Conservation (phyloP, 2,888 invertebrate genomes). For the Catocala sponsa region DNA sequence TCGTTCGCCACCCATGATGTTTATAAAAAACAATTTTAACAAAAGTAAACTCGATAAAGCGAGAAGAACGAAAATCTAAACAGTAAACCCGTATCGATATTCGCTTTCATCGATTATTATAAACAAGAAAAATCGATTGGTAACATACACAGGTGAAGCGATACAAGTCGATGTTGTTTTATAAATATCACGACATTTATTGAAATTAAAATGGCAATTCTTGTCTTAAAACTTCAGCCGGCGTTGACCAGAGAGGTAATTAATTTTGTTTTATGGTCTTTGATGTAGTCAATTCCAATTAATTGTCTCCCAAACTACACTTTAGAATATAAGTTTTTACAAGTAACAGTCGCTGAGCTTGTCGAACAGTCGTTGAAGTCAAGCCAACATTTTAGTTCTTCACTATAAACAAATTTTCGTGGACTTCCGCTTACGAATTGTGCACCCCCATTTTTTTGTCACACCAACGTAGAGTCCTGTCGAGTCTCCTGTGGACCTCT, state of each 20-base stretch:
- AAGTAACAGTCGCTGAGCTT: no score
- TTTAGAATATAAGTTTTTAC: no score
- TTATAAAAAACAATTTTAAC: constrained; percentile 72
- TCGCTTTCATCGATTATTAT: constrained; percentile 68
- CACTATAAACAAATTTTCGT: no score
- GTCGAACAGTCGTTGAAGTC: no score
- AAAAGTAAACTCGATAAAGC: constrained; percentile 73
- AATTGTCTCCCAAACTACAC: no score
- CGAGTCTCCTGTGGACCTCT: no score
- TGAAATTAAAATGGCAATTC: constrained; percentile 34
- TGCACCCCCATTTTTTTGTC: no score
- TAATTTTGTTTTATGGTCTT: no score
- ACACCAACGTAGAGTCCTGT: no score
- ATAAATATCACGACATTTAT: constrained; percentile 57
- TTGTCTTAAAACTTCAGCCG: constrained; percentile 11
- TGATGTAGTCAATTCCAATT: no score
- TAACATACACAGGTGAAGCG: constrained; percentile 63
- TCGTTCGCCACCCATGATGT: constrained; percentile 59
- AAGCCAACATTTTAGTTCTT: no score
- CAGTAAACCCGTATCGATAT: constrained; percentile 56
- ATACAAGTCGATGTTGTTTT: constrained; percentile 55
- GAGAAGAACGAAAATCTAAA: constrained; percentile 65
- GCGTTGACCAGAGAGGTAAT: background rate
- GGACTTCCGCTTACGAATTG: no score
- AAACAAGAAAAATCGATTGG: constrained; percentile 79